phyloP scores from a whole-genome alignment of 2,888 invertebrate genomes.

The Achlya flavicornis region DNA sequence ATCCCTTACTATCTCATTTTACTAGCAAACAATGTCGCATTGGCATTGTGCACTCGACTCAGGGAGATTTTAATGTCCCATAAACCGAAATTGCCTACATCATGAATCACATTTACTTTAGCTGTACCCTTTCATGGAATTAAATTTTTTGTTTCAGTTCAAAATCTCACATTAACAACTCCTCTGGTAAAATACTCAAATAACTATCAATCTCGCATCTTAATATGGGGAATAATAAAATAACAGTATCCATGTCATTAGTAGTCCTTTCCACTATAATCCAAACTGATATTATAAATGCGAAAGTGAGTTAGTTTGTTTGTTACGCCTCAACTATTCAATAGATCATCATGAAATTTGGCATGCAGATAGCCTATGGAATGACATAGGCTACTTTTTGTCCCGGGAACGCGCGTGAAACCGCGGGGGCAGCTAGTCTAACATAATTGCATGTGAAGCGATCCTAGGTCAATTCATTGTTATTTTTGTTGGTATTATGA shows the following conservation, averaged over 20 bases:
- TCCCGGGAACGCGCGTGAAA: too few species aligned
- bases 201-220: neutral
- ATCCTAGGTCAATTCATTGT: neutral
- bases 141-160: slow-evolving; percentile 35
- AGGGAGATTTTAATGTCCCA: slow-evolving; percentile 51
- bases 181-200: neutral
- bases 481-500: neutral
- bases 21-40: slow-evolving; percentile 36
- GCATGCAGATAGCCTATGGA: too few species aligned
- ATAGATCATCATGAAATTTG: too few species aligned
- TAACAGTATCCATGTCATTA: too few species aligned
- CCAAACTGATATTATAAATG: too few species aligned
- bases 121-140: slow-evolving; percentile 40
- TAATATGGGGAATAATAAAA: too few species aligned
- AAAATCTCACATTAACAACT: neutral
- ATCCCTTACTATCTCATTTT: slow-evolving; percentile 24
- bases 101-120: slow-evolving; percentile 51
- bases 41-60: slow-evolving; percentile 41
- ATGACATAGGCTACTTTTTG: too few species aligned
- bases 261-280: too few species aligned
- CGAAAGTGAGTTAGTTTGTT: too few species aligned
- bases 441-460: too few species aligned
- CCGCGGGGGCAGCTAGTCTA: neutral
- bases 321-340: too few species aligned
- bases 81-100: slow-evolving; percentile 57